Conservation (phyloP, 1,140 invertebrate species). For the Cecropterus lyciades region DNA sequence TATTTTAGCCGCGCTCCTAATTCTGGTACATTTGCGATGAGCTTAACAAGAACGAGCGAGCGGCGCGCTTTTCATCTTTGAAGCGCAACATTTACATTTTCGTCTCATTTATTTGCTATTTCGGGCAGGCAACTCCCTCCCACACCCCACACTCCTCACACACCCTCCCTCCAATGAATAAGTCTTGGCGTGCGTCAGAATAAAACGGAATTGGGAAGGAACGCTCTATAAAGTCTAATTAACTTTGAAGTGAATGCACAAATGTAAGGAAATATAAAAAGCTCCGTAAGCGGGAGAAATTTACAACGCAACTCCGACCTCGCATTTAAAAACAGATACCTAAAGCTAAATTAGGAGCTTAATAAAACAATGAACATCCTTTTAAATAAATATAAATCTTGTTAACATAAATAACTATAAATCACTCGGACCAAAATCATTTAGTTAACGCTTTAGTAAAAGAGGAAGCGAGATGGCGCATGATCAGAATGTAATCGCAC, state of each 20-base stretch:
- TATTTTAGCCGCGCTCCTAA: constrained; percentile 78
- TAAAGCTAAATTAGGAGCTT: constrained; percentile 40
- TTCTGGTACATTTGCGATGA: constrained; percentile 82
- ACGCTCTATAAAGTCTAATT: constrained; percentile 84
- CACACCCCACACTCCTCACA: constrained; percentile 48
- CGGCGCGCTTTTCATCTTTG: constrained; percentile 82
- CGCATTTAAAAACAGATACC: constrained; percentile 31
- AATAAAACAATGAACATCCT: constrained; percentile 55
- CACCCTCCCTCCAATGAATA: constrained; percentile 74
- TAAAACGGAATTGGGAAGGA: constrained; percentile 82
- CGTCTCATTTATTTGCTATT: constrained; percentile 84
- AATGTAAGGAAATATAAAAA: constrained; percentile 80
- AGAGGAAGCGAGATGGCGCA: constrained; percentile 68
- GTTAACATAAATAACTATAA: constrained; percentile 58
- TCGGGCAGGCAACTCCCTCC: constrained; percentile 64
- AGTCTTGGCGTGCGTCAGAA: constrained; percentile 76
- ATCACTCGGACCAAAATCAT: constrained; percentile 63
- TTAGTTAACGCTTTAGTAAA: constrained; percentile 60
- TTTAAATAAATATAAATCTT: constrained; percentile 74
- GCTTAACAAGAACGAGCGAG: constrained; percentile 78
- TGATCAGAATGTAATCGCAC: constrained; percentile 77
- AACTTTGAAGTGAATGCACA: constrained; percentile 81
- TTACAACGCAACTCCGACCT: constrained; percentile 46
- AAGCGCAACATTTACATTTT: constrained; percentile 84
- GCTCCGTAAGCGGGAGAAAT: constrained; percentile 55